phyloP scores from a whole-genome alignment of 2,888 invertebrate genomes.

The Allygus modestus region DNA sequence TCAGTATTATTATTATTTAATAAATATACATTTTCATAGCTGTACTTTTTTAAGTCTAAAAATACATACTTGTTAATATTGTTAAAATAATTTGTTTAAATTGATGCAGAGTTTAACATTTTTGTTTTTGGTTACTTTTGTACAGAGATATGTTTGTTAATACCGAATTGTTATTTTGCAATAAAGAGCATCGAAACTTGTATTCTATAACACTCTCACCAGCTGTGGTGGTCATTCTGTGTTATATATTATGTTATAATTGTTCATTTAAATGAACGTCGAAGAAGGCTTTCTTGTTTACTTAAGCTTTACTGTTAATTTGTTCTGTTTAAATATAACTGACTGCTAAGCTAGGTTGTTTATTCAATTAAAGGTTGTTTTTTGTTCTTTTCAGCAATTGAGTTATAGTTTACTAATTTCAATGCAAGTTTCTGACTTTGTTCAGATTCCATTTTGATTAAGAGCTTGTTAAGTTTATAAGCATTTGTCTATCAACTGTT shows the following conservation, averaged over 20 bases:
- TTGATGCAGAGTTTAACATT: not conserved
- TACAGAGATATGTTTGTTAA: slow-evolving; percentile 22
- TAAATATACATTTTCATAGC: not conserved
- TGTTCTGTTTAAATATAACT: not conserved
- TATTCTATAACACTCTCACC: not conserved
- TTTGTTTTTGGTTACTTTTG: not conserved
- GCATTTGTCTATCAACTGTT: slow-evolving; percentile 31
- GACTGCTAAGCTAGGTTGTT: slow-evolving; percentile 36
- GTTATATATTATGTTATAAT: not conserved
- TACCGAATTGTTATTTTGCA: not conserved
- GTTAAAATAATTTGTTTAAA: not conserved
- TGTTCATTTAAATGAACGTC: not conserved
- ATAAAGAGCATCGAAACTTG: not conserved
- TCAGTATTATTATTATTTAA: slow-evolving; percentile 19
- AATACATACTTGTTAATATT: not conserved
- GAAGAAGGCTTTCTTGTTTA: slow-evolving; percentile 20
- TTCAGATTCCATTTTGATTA: not conserved
- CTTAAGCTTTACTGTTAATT: slow-evolving; percentile 22
- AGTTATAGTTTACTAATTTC: slow-evolving; percentile 18
- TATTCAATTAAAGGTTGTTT: slow-evolving; percentile 32
- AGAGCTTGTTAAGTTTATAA: slow-evolving; percentile 37
- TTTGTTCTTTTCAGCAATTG: not conserved
- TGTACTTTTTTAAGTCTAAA: not conserved
- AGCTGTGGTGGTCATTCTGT: not conserved
- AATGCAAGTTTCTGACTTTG: slow-evolving; percentile 10